A percentile compares a stretch with the other conserved stretches of the same genome.
Conservation (phyloP, 2,888 invertebrate genomes). For the Lasioglossum pauxillum region DNA sequence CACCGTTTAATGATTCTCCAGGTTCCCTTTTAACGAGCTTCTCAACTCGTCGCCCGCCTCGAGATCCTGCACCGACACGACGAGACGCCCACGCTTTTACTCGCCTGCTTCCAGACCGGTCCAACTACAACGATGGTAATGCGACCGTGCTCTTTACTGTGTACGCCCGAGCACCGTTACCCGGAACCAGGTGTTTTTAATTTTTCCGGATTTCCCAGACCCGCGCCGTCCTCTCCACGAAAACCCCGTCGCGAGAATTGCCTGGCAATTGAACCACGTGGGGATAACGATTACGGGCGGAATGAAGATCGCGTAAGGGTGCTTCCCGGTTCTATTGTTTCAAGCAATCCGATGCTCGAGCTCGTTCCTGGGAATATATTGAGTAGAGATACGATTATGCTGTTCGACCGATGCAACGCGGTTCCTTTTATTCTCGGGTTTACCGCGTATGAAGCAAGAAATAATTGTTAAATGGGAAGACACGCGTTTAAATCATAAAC, state of each 20-base stretch:
- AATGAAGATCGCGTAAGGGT: background rate
- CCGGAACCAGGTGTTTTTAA: background rate
- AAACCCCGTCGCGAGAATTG: background rate
- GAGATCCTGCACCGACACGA: conserved; percentile 12
- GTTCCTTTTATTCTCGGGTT: background rate
- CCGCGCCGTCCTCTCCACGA: too few relatives aligned
- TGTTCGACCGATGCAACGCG: background rate
- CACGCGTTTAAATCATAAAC: too few relatives aligned
- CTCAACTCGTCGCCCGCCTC: conserved; percentile 40
- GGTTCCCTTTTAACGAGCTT: conserved; percentile 57
- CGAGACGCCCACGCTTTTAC: background rate
- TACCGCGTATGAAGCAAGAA: background rate
- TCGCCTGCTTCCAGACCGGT: background rate
- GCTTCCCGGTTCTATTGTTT: background rate
- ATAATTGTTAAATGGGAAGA: too few relatives aligned
- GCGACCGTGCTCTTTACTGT: background rate
- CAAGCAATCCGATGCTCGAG: background rate
- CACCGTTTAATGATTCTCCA: conserved; percentile 67
- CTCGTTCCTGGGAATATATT: background rate
- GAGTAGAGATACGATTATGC: background rate
- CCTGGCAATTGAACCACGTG: conserved; percentile 14
- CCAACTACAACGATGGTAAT: background rate
- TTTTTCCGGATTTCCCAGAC: background rate
- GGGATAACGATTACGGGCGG: conserved; percentile 10
- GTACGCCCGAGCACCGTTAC: background rate